These are phyloP conservation scores for Speoplatyrhinus poulsoni DNA, from an alignment of 2,113 vertebrate species.

Conservation along the genomic window DNA sequence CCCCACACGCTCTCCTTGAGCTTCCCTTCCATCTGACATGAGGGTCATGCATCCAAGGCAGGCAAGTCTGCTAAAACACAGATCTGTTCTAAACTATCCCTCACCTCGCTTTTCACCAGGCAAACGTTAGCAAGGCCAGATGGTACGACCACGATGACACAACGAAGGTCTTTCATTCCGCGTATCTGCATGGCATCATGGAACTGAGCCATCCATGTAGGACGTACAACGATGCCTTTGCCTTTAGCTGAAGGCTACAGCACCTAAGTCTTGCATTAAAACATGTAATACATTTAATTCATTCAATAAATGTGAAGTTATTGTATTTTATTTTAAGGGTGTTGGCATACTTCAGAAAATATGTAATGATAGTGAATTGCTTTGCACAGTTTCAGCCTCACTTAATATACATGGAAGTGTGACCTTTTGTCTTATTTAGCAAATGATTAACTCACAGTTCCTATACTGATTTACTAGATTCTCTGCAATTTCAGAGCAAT, in stretches of 20 bases:
- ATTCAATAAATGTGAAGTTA: too few relatives aligned
- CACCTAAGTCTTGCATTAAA: too few relatives aligned
- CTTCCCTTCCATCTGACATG: slow-evolving; percentile 65
- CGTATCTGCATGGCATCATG: neutral
- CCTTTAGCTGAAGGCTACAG: neutral
- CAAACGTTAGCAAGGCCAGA: slow-evolving; percentile 11
- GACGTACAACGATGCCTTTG: neutral
- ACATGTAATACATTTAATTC: too few relatives aligned
- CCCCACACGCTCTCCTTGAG: slow-evolving; percentile 46
- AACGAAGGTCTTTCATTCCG: slow-evolving; percentile 17
- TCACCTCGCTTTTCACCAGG: slow-evolving; percentile 16
- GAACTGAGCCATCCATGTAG: neutral
- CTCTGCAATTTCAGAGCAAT: slow-evolving; percentile 4
- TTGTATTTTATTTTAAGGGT: too few relatives aligned
- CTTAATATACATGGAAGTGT: slow-evolving; percentile 1
- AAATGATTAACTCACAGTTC: slow-evolving; percentile 23
- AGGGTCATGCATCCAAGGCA: slow-evolving; percentile 65
- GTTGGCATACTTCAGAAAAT: too few relatives aligned
- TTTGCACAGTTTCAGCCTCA: slow-evolving; percentile 13
- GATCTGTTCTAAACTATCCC: slow-evolving; percentile 40
- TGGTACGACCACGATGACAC: slow-evolving; percentile 10
- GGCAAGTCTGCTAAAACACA: slow-evolving; percentile 53
- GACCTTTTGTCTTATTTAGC: slow-evolving; percentile 1
- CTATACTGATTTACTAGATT: slow-evolving; percentile 34
- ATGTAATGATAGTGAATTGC: neutral